Evolutionary conservation across 2,113 vertebrate species (phyloP).

Genomic region (Tragelaphus buxtoni): DNA sequence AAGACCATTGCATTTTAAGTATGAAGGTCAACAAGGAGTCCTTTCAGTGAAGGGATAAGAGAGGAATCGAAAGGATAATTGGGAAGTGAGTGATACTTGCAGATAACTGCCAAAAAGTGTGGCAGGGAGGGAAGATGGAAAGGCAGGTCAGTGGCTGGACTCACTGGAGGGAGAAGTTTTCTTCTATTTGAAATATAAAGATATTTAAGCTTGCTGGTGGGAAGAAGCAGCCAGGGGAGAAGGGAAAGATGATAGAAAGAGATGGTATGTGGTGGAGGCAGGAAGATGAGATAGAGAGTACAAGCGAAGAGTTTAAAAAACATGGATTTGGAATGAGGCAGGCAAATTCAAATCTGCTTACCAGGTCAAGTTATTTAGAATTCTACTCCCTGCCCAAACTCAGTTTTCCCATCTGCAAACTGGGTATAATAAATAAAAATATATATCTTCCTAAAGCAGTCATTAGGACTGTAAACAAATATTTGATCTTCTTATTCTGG

Average conservation of each 20-base stretch:
- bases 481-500: neutral
- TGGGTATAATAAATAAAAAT: neutral
- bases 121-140: fast-evolving
- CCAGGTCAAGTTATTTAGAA: neutral
- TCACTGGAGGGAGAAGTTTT: neutral
- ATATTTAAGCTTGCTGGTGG: neutral
- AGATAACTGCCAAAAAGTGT: neutral
- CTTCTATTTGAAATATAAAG: neutral
- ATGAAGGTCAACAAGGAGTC: neutral
- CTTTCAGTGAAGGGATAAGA: neutral
- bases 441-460: neutral
- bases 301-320: neutral
- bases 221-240: neutral
- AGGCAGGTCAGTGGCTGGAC: neutral
- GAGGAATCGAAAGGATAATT: neutral
- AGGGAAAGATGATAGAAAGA: neutral
- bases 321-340: neutral
- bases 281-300: neutral
- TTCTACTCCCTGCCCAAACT: neutral
- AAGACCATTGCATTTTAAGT: neutral
- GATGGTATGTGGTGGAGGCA: neutral
- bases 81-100: neutral
- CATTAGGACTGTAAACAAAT: neutral
- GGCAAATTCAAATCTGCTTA: neutral
- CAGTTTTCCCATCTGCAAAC: neutral